Percentiles rank a stretch among this genome's conserved stretches.
phyloP scores from a whole-genome alignment of 92 coral and sea anemone genomes.

The Epizoanthus stellaris region DNA sequence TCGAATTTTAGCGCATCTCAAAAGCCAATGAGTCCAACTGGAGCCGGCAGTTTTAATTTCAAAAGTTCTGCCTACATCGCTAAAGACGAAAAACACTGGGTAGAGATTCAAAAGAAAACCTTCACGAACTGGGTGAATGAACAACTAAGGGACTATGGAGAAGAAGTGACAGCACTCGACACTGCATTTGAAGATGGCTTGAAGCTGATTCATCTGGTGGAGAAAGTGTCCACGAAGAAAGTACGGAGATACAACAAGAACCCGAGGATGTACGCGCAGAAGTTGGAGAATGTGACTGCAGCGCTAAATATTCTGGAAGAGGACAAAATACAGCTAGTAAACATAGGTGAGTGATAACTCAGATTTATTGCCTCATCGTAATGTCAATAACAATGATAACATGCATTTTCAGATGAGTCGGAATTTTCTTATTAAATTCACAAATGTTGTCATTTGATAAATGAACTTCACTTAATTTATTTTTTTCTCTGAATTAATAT shows the following conservation, averaged over 20 bases:
- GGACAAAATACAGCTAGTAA: slow-evolving; percentile 92
- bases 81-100: slow-evolving; percentile 88
- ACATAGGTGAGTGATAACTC: slow-evolving; percentile 80
- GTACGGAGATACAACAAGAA: slow-evolving; percentile 68
- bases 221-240: slow-evolving; percentile 84
- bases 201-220: slow-evolving; percentile 87
- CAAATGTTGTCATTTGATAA: too few relatives aligned
- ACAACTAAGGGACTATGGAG: slow-evolving; percentile 74
- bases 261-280: slow-evolving; percentile 90
- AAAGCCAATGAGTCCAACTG: slow-evolving; percentile 32
- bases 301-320: slow-evolving; percentile 80
- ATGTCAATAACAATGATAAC: not conserved
- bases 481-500: too few relatives aligned
- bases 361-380: not conserved
- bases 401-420: too few relatives aligned
- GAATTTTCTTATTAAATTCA: too few relatives aligned
- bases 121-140: slow-evolving; percentile 96
- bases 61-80: slow-evolving; percentile 81
- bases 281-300: slow-evolving; percentile 86
- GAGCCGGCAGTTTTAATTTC: slow-evolving; percentile 57
- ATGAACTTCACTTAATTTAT: too few relatives aligned
- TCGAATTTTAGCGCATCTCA: slow-evolving; percentile 3
- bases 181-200: slow-evolving; percentile 91
- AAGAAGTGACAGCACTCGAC: slow-evolving; percentile 75
- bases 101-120: slow-evolving; percentile 86